Evolutionary conservation across 2,888 invertebrate genomes (phyloP), one percentile per base, ranked within the genome.

Genomic region (Glyphotaelius pellucidus): DNA sequence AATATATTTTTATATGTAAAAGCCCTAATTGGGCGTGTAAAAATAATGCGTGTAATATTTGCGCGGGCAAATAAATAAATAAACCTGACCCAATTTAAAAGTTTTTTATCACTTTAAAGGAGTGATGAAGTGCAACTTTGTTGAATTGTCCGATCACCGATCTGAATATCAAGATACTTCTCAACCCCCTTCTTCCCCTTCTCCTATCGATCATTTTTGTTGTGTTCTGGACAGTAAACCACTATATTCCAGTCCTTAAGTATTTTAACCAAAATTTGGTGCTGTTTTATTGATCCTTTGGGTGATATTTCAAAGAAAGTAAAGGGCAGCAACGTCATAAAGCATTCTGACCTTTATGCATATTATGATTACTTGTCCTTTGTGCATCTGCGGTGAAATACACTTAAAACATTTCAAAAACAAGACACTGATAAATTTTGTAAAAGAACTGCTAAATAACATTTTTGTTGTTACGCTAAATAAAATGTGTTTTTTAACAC

Each of bases 331-430:
- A n/a, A 67, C 67, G 25, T n/a, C 67, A 67, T 67, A 67, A 67
- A 67, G 25, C 67, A 67, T 67, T 67, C 25, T 67, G 67, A 67
- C 67, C 67, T 67, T 67, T 67, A 67, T 67, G 19, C 67, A 67
- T 67, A n/a, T n/a, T n/a, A 83, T 83, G 83, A 25, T 35, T 38
- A 25, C 83, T 35, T 38, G 38, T 83, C 83, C 83, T 83, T 35
- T 83, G 32, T 83, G 38, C 83, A 83, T 83, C 35, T 83, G 83
- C 83, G 83, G 83, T 83, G 25, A 25, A 32, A 83, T 83, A 35
- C 83, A 35, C 32, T 35, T 83, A 38, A 83, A 83, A 83, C 35
- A 83, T 83, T 83, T 25, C 35, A 35, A 83, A 35, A 83, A 25
- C 25, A 7, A 19, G 25, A 67, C 67, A 9, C 25, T 67, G 25